Base-by-base conservation (phyloP, 1,140 invertebrate species). In the Nasonia longicornis region DNA sequence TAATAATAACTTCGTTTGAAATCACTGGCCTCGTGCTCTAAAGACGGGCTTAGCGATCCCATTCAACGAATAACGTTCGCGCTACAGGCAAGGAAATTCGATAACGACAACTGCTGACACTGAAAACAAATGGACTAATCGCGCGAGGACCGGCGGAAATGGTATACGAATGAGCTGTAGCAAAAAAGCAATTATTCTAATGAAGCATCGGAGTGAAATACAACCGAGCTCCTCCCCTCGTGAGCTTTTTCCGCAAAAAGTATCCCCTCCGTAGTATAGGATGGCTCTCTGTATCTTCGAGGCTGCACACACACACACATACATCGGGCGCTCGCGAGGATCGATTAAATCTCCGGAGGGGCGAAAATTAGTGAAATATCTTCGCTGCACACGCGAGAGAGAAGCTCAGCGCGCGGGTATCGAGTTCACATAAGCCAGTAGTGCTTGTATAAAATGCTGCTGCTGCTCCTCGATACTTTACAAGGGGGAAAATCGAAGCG, bases 401-500 rank as follows among this genome's bases (percentile, higher is more conserved):
- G 38, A 11, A 42, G 31, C 31, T 35, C 3, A 35, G 10, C 10
- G 38, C 38, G 38, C 38, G 38, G 10, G 38, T 42, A 42, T 42
- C 10, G 38, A 42, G 38, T 42, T 42, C 38, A 42, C 38, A 42
- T 42, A 42, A 42, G 38, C 38, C 38, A 42, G 38, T 42, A 42
- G 7, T 42, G 38, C 38, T 42, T 42, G 38, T 42, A 42, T 42
- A 42, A n/a, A 58, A n/a, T 58, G 52, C 38, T 42, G 10, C 58
- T 31, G 22, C 66, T 10, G 10, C 29, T 31, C 66, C 66, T 29
- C 66, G 35, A 48, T 8, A 72, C 42, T 48, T 42, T 42, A 42
- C 70, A 71, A 42, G 70, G 16, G 29, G 70, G 22, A 26, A 63
- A 58, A 74, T 74, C 48, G 69, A 79, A 63, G 8, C 20, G 20